Evolutionary conservation across 2,888 invertebrate species (phyloP), one percentile per base, ranked within the genome.

Genomic region (Hedya salicella): DNA sequence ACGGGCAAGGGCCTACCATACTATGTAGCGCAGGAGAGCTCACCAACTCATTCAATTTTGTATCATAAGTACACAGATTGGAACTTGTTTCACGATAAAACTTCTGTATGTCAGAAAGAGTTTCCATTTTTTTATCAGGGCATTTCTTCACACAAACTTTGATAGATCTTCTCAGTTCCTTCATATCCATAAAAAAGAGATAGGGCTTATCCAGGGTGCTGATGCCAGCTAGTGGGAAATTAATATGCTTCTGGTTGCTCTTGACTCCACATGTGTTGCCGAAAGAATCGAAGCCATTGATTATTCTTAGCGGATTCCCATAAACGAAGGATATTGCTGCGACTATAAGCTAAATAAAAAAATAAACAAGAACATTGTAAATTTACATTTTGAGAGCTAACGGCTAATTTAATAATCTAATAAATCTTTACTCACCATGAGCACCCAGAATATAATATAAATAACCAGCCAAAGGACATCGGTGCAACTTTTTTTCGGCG

Each of bases 251-350:
- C 73, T 95, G 95, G 85, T 98, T 98, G 71, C 90, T 92, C 76
- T 95, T 95, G 21, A 96, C 95, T 14, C 98, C 98, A 86, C 98
- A 99, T 36, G 97, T 97, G 83, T 98, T 98, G 8, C 98, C 98
- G 91, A 97, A 98, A 63, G 97, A 97, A 85, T 98, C 98, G 86
- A 96, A 97, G 16, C 98, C 98, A 93, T 97, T 97, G 69, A 97
- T 95, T 46, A 98, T 94, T 70, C 97, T 93, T 76, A 95, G 87
- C 0, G 98, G 97, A 87, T 97, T 96, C 16, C 97, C 98, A 83
- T 96, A 97, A 0, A 97, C 96, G 81, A 97, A 95, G 9, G 98
- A 96, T 90, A 98, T 97, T 11, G 95, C 96, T 32, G 97, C 97
- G 73, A 97, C 95, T 72, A 96, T 93, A 76, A 97, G 95, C 97